Evolutionary conservation across 2,797 vertebrate species (phyloP), one percentile per base, ranked within the genome.

Genomic region (Propithecus deckenii): DNA sequence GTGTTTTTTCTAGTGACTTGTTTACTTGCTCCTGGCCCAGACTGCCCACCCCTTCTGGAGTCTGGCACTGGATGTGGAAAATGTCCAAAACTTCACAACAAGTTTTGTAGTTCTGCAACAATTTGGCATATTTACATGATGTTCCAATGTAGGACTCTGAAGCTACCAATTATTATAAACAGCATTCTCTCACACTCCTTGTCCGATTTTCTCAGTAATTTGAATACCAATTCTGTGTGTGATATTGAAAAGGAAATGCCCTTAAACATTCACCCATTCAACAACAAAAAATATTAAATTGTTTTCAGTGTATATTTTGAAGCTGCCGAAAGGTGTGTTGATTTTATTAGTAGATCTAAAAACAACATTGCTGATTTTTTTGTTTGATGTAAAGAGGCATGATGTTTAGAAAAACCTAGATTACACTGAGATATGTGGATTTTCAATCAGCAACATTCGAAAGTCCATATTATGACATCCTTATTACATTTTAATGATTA

Each of bases 401-500:
- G 46, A 59, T 81, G 7, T 48, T 91, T 67, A 80, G 17, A 59
- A 97, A 92, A 90, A 59, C 4, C 69, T 38, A 92, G 35, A 67
- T 76, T 61, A 69, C 43, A 57, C 3, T 67, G 55, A 79, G 38
- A 59, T 43, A 52, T 48, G 15, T 50, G 52, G 74, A 63, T 69
- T 84, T 95, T 95, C 61, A 93, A 25, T 91, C 89, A 91, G 46
- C 28, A 79, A 76, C 25, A 59, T 88, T 92, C 35, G 20, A 83
- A 95, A 95, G 69, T 83, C 67, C 92, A 12, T 41, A 78, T 63
- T 97, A 69, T 52, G 59, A 76, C 46, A 90, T 7, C 84, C 86
- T 67, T 96, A 96, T 89, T 81, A 71, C 20, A 79, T 86, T 90
- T 97, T 86, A 90, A 86, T 67, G 55, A 63, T 71, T 84, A 91